Conservation (phyloP, 2,113 vertebrate species). For the Poeciliopsis turrubarensis region DNA sequence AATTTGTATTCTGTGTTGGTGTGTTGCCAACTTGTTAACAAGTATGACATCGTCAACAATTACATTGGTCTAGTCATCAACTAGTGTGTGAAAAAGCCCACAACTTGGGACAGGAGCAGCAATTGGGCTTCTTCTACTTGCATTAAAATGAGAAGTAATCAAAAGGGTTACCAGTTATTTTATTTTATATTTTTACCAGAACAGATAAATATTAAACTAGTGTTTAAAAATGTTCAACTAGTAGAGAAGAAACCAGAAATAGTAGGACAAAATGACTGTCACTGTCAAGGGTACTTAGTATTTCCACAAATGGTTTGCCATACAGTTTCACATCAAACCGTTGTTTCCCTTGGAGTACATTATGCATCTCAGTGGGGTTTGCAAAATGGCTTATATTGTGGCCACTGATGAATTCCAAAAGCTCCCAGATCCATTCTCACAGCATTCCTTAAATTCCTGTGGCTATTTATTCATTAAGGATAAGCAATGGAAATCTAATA, state of each 20-base stretch:
- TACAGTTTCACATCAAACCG: neutral
- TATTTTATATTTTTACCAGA: neutral
- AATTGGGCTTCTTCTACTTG: neutral
- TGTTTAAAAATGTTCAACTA: neutral
- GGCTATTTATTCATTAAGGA: constrained; percentile 71
- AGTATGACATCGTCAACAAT: no score
- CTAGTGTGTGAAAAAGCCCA: neutral
- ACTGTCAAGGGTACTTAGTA: neutral
- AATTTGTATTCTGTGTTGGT: no score
- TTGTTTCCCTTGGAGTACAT: constrained; percentile 1
- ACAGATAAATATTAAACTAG: neutral
- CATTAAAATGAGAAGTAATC: neutral
- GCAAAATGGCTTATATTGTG: constrained; percentile 41
- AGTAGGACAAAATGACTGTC: neutral
- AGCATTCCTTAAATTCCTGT: constrained; percentile 74
- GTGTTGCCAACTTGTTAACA: no score
- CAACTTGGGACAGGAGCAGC: neutral
- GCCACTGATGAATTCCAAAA: constrained; percentile 58
- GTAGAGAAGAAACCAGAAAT: neutral
- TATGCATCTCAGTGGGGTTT: constrained; percentile 9
- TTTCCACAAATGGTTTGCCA: neutral
- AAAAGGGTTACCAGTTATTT: neutral
- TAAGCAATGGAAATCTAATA: constrained; percentile 58
- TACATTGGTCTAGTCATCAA: neutral
- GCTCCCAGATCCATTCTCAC: constrained; percentile 68